These are phyloP conservation scores for Limnephilus rhombicus DNA, from an alignment of 2,888 invertebrate species.

Conservation along the genomic window DNA sequence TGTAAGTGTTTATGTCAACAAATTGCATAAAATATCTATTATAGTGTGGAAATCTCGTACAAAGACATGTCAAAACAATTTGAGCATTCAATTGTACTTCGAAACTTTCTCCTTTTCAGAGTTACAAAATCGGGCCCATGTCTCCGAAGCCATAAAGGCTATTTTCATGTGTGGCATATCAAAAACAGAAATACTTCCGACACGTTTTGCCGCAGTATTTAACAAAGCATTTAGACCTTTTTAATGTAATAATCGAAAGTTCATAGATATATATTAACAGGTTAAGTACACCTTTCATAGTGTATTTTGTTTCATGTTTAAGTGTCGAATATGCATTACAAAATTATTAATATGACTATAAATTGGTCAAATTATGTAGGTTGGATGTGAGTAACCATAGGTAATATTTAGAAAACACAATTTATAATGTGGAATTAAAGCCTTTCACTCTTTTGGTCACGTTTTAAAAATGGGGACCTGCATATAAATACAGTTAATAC, in stretches of 20 bases:
- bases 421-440: neutral
- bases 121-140: neutral
- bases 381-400: neutral
- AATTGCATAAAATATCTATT: neutral
- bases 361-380: neutral
- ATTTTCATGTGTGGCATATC: neutral
- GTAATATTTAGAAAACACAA: neutral
- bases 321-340: neutral
- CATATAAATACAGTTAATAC: neutral
- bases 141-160: neutral
- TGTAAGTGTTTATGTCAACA: neutral
- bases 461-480: neutral
- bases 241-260: neutral
- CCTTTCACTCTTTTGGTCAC: neutral
- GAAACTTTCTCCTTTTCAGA: neutral
- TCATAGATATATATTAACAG: neutral
- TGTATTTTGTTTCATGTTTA: neutral
- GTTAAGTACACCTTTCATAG: neutral
- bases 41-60: neutral
- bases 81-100: conserved; percentile 1
- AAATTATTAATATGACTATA: neutral
- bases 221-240: neutral
- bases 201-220: neutral
- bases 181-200: neutral
- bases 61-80: conserved; percentile 1